A percentile compares a stretch with the other conserved stretches of the same genome.
These are phyloP conservation scores for Drosophila suboccidentalis DNA, from an alignment of 2,888 invertebrate genomes.

Conservation along the genomic window DNA sequence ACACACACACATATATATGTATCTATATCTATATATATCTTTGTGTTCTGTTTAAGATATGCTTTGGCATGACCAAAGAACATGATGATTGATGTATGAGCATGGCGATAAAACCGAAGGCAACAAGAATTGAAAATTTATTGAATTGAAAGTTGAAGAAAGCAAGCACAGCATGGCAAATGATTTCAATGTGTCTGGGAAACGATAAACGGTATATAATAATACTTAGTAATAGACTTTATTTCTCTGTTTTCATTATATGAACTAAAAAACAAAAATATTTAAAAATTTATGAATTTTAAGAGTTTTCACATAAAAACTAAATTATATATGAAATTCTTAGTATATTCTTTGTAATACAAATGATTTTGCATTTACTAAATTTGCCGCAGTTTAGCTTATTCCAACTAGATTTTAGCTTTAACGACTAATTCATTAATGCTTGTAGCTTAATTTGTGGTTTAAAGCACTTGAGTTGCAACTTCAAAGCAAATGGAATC, in stretches of 20 bases:
- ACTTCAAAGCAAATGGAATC: conserved; percentile 6
- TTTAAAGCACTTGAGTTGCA: conserved; percentile 1
- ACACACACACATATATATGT: not conserved
- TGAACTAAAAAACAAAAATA: not conserved
- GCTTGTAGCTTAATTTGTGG: not conserved
- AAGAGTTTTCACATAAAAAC: not conserved
- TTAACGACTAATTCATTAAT: not conserved
- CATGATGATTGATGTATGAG: conserved; percentile 24
- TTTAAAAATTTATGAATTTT: not conserved
- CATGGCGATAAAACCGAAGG: conserved; percentile 8
- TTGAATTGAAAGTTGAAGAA: conserved; percentile 15
- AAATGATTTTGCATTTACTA: not conserved
- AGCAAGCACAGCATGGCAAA: conserved; percentile 13
- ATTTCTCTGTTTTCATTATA: not conserved
- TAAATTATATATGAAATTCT: not conserved
- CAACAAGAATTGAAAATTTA: conserved; percentile 18
- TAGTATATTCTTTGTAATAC: not conserved
- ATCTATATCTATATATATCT: not conserved
- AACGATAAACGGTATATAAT: too few relatives aligned
- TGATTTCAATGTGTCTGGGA: conserved; percentile 4
- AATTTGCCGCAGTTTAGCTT: not conserved
- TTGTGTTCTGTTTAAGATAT: conserved; percentile 18
- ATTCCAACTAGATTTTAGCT: not conserved
- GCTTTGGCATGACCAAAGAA: conserved; percentile 19
- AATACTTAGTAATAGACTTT: not conserved